A percentile compares a stretch with the other conserved stretches of the same genome.
Conservation (phyloP, 2,113 vertebrate genomes). For the Orientallactaga bullata region DNA sequence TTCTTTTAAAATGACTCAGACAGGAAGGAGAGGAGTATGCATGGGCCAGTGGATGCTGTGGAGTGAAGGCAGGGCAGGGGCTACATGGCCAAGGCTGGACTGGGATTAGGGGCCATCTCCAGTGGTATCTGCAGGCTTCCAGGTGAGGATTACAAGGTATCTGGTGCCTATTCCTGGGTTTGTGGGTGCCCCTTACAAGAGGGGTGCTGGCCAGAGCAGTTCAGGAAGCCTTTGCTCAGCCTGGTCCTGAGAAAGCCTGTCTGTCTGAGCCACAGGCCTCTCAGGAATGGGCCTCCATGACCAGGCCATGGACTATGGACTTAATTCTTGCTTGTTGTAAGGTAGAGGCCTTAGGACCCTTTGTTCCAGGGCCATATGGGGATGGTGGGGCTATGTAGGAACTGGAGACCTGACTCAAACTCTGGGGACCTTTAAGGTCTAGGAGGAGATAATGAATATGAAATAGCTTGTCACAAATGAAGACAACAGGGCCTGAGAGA, state of each 20-base stretch:
- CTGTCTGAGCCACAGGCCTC: neutral
- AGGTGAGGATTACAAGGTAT: neutral
- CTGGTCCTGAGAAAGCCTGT: neutral
- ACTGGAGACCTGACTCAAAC: neutral
- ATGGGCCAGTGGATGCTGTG: too few relatives aligned
- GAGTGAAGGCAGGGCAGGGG: neutral
- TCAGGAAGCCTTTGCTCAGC: neutral
- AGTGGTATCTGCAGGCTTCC: neutral
- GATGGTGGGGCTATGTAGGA: neutral
- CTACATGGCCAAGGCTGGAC: neutral
- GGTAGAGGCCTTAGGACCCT: neutral
- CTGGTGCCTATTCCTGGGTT: neutral
- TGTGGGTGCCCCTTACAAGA: neutral
- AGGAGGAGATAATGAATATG: neutral
- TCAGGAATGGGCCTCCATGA: rapidly evolving
- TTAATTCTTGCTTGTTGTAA: neutral
- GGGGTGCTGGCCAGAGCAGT: neutral
- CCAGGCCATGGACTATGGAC: rapidly evolving
- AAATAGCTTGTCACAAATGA: neutral
- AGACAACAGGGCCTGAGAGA: neutral
- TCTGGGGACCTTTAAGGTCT: neutral
- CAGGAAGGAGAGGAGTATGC: neutral
- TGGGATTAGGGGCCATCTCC: neutral
- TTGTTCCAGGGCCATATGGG: neutral
- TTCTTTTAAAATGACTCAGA: neutral